Conservation (phyloP, 2,797 vertebrate genomes). For the Enteromius treurensis region DNA sequence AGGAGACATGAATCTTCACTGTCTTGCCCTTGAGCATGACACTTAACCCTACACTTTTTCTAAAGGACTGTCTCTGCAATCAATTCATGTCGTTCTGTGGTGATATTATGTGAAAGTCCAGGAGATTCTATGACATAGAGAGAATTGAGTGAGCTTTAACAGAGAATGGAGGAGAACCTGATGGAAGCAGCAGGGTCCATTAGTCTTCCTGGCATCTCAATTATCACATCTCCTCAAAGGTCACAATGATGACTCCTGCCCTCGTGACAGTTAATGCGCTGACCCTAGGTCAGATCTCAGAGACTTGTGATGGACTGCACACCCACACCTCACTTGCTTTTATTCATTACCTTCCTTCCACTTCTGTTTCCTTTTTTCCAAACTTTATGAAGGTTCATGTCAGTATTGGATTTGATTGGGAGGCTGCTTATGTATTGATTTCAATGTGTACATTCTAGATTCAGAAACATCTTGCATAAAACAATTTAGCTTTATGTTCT, state of each 20-base stretch:
- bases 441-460: not conserved
- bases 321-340: constrained; percentile 37
- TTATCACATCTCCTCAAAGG: constrained; percentile 25
- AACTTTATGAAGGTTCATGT: not conserved
- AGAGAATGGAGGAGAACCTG: not conserved
- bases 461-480: not conserved
- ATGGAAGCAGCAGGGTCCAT: constrained; percentile 3
- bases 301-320: constrained; percentile 23
- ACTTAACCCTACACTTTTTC: not conserved
- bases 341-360: constrained; percentile 29
- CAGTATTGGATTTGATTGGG: not conserved
- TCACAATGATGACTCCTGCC: constrained; percentile 18
- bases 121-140: not conserved
- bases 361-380: not conserved
- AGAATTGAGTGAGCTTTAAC: constrained; percentile 17
- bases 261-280: constrained; percentile 33
- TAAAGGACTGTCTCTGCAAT: not conserved
- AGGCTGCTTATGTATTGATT: not conserved
- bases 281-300: constrained; percentile 29
- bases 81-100: not conserved
- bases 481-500: not conserved
- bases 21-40: not conserved
- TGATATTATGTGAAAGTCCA: constrained; percentile 13
- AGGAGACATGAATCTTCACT: not conserved
- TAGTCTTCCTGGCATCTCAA: constrained; percentile 29